Evolutionary conservation across 2,113 vertebrate species (phyloP).

Genomic region (Tragulus kanchil): DNA sequence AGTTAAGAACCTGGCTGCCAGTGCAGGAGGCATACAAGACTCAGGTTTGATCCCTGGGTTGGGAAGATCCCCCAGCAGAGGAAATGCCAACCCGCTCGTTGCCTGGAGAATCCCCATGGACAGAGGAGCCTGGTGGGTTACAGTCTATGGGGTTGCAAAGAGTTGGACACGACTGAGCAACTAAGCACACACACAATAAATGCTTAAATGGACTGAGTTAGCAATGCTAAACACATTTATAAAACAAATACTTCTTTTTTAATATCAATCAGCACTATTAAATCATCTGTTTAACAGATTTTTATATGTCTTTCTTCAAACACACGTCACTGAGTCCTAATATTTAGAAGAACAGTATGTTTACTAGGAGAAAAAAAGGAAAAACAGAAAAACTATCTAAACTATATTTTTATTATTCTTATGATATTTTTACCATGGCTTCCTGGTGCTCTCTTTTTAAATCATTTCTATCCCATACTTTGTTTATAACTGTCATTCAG

Average conservation of each 20-base stretch:
- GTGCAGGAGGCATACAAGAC: too few relatives aligned
- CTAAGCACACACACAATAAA: background rate
- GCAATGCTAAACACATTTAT: background rate
- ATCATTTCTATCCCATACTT: background rate
- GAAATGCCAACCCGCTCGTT: too few relatives aligned
- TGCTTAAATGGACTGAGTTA: background rate
- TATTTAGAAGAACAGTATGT: background rate
- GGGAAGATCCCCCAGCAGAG: too few relatives aligned
- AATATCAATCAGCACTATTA: background rate
- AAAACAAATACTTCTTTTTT: background rate
- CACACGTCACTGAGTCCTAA: background rate
- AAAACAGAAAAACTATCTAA: constrained; percentile 32
- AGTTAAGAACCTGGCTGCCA: too few relatives aligned
- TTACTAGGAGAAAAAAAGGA: background rate
- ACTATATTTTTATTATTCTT: background rate
- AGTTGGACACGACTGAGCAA: too few relatives aligned
- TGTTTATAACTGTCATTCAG: background rate
- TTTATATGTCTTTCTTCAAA: constrained; percentile 26
- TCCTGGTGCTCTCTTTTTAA: background rate
- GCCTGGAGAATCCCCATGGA: too few relatives aligned
- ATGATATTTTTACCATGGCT: background rate
- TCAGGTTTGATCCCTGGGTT: too few relatives aligned
- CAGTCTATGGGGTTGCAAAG: too few relatives aligned
- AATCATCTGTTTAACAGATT: background rate
- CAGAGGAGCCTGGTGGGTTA: too few relatives aligned